Evolutionary conservation across 1,140 invertebrate genomes (phyloP), one percentile per base, ranked within the genome.

Genomic region (Drosophila parvula): DNA sequence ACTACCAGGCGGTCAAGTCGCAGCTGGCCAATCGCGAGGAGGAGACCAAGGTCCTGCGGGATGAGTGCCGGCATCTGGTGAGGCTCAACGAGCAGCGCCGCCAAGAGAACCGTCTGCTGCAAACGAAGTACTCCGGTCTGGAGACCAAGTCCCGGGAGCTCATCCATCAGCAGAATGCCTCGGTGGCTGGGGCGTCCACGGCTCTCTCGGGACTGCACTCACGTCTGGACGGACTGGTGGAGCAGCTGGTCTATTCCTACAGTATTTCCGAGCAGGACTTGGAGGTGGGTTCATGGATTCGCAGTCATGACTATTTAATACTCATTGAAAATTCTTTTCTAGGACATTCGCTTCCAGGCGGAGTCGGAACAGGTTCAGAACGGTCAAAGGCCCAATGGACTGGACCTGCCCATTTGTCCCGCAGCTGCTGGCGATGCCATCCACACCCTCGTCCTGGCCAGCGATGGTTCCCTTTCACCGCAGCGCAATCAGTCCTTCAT

Each of bases 61-160:
- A 96, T 47, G 96, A 97, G 91, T 96, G 95, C 79, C 95, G 95
- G 32, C 96, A 96, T 88, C 93, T 97, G 69, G 95, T 96, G 40
- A 93, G 95, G 69, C 94, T 97, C 76, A 96, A 95, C 88, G 96
- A 97, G 91, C 96, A 96, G 92, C 94, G 96, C 65, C 94, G 95
- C 57, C 95, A 95, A 91, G 95, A 96, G 89, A 95, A 95, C 82
- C 92, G 96, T 38, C 94, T 94, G 28, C 91, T 96, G 64, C 94
- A 94, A 78, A 93, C 95, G 16, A 94, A 95, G 81, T 92, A 95
- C 63, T 93, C 93, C 44, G 94, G 94, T 0, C 86, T 96, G 43
- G 95, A 96, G 90, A 92, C 93, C 58, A 94, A 94, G 80, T 94
- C 94, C 32, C 92, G 94, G 48, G 95, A 96, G 73, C 88, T 95